Evolutionary conservation across 2,113 vertebrate species (phyloP), one percentile per base, ranked within the genome.

Genomic region (Halichoerus grypus): DNA sequence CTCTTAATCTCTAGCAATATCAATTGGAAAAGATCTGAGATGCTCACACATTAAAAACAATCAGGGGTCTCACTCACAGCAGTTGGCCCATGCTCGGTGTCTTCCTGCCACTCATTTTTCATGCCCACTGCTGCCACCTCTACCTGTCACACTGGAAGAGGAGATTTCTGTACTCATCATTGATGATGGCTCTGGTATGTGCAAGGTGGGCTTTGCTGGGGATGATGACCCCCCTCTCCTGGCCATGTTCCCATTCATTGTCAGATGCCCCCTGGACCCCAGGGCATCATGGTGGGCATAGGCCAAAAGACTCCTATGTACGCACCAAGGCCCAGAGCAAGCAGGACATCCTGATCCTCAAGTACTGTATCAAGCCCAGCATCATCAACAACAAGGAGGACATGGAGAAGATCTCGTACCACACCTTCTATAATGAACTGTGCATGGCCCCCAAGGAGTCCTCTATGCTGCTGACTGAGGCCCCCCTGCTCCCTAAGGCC

Each of bases 401-500:
- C 71, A 99, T 99, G 99, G 99, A 99, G 97, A 99, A 99, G 79
- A 99, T 99, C 91, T 99, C 98, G 99, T 99, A 99, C 98, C 99
- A 99, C 97, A 99, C 99, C 94, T 99, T 99, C 98, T 99, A 99
- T 98, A 99, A 99, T 0, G 98, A 99, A 97, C 97, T 99, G 87
- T 98, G 98, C 0, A 98, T 99, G 92, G 98, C 98, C 0, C 99
- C 98, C 0, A 98, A 99, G 96, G 98, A 99, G 97, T 98, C 99
- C 97, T 98, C 98, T 0, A 99, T 33, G 31, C 63, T 67, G 13
- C 63, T 67, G 63, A 67, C 63, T 33, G 31, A 67, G 31, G 63
- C 63, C 6, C 63, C 14, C 31, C 63, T 67, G 31, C 14, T 33
- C 14, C 31, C 63, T 67, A 33, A 67, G 31, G 14, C 31, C 63